Base-by-base conservation (phyloP, 2,888 invertebrate species). In the Tetragnatha montana region DNA sequence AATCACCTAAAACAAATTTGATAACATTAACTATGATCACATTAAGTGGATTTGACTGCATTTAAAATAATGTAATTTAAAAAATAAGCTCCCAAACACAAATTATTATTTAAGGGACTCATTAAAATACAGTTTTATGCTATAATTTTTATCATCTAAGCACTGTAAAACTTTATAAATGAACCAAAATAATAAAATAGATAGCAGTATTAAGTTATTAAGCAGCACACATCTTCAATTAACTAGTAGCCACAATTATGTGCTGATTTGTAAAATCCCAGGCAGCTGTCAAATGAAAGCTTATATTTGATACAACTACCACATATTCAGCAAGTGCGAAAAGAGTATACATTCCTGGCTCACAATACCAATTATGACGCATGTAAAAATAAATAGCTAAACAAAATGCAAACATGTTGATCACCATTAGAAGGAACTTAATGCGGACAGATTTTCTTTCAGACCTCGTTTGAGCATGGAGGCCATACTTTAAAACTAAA, bases 281-380 rank as follows among this genome's bases (percentile, higher is more conserved):
- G 92, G 95, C 96, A 14, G 97, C 96, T 76, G 98, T 98, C 94
- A 96, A 95, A 93, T 99, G 99, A 94, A 97, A 99, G 92, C 95
- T 95, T 95, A 99, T 98, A 93, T 99, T 99, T 92, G 97, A 96
- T 82, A 98, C 94, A n/a, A 99, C 98, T 76, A 98, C 97, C 91
- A 97, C 94, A 93, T 99, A 99, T 94, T 99, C 98, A 90, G 96
- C 95, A 86, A 98, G 94, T 47, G 98, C 97, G 94, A 98, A 98
- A 93, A 97, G 94, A 51, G 98, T 97, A 94, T 98, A 98, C 92
- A 98, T 79, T 93, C 97, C 96, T 75, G 98, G 96, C 95, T 99
- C 98, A 94, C 99, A 99, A 92, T 96, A 95, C 47, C 95, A 95
- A 94, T 99, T 98, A 93, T 99, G 99, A 92, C 98, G 95, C 92